Percentiles rank a stretch among this genome's conserved stretches.
phyloP scores from a whole-genome alignment of 2,888 invertebrate genomes.

The Gandaritis pyraliata region DNA sequence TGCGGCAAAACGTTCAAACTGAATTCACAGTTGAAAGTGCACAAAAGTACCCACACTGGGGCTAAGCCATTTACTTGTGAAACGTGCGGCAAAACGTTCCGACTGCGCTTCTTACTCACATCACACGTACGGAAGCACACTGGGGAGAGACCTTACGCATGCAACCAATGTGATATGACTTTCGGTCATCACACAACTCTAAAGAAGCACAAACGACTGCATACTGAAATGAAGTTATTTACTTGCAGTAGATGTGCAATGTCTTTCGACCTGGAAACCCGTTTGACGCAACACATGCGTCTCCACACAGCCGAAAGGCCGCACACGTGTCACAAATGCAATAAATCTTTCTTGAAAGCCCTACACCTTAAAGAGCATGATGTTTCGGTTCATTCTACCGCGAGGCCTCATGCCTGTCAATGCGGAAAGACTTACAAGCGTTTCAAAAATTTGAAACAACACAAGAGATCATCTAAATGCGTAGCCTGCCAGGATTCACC shows the following conservation, averaged over 20 bases:
- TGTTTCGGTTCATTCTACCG: not conserved
- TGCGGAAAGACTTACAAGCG: not conserved
- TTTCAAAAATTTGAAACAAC: not conserved
- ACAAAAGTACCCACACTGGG: constrained; percentile 5
- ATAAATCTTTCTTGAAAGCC: not conserved
- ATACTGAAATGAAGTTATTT: constrained; percentile 5
- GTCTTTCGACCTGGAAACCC: not conserved
- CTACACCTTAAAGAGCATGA: not conserved
- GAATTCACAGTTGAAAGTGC: constrained; percentile 6
- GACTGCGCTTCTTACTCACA: not conserved
- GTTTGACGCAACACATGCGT: not conserved
- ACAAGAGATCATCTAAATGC: not conserved
- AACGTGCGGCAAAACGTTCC: constrained; percentile 6
- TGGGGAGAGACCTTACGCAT: constrained; percentile 6
- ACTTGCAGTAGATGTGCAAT: constrained; percentile 2
- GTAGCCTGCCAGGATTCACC: not conserved
- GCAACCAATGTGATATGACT: constrained; percentile 6
- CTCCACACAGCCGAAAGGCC: constrained; percentile 7
- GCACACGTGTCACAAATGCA: not conserved
- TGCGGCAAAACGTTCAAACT: constrained; percentile 17
- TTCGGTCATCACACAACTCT: constrained; percentile 10
- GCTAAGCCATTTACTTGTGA: constrained; percentile 4
- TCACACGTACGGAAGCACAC: constrained; percentile 5
- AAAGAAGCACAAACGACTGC: constrained; percentile 11
- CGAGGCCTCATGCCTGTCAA: not conserved